Conservation (phyloP, 2,113 vertebrate genomes). For the Indicator maculatus region DNA sequence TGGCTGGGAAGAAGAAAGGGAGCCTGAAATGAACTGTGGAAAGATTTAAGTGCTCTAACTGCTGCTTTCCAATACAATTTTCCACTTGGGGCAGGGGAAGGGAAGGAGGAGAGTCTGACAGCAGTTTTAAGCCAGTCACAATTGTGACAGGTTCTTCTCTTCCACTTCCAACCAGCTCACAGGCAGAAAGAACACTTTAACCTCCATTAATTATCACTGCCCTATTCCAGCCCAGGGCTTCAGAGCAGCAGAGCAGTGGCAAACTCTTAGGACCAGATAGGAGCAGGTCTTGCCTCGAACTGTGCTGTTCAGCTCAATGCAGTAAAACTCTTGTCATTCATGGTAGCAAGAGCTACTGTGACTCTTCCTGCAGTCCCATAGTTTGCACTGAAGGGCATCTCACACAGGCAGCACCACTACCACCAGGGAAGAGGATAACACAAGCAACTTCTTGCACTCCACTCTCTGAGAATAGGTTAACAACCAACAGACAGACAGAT, state of each 20-base stretch:
- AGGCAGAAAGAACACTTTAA: slow-evolving; percentile 43
- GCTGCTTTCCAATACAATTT: slow-evolving; percentile 67
- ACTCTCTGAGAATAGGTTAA: slow-evolving; percentile 7
- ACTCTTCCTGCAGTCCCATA: not conserved
- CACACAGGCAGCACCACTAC: not conserved
- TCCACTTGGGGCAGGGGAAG: slow-evolving; percentile 61
- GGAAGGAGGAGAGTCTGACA: slow-evolving; percentile 58
- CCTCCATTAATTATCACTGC: slow-evolving; percentile 32
- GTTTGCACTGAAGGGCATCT: not conserved
- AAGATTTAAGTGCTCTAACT: slow-evolving; percentile 67
- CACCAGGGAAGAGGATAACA: not conserved
- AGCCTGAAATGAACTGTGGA: slow-evolving; percentile 70
- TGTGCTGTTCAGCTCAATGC: not conserved
- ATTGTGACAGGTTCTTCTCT: slow-evolving; percentile 66
- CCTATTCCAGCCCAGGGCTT: slow-evolving; percentile 2
- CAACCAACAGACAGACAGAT: not conserved
- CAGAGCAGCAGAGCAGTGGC: not conserved
- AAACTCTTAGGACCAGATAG: not conserved
- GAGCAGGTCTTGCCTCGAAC: not conserved
- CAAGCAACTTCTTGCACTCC: not conserved
- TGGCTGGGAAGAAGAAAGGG: slow-evolving; percentile 61
- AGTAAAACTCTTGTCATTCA: not conserved
- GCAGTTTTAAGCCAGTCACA: slow-evolving; percentile 66
- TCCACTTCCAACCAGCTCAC: slow-evolving; percentile 59
- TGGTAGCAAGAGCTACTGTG: not conserved